Evolutionary conservation across 2,797 vertebrate species (phyloP).

Genomic region (Acanthopagrus latus): DNA sequence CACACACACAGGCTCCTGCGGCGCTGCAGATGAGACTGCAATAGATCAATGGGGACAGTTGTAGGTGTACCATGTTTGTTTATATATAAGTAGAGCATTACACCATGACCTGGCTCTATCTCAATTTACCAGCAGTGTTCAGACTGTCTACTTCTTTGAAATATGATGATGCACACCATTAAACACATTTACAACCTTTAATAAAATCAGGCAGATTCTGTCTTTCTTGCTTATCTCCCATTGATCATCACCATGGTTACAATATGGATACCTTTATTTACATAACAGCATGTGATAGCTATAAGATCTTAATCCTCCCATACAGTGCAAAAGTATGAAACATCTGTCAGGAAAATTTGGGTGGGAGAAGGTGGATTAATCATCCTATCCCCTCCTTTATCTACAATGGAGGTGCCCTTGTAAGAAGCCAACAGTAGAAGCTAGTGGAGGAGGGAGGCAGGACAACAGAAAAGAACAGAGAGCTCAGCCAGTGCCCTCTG

Average conservation of each 20-base stretch:
- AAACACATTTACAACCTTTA: conserved; percentile 46
- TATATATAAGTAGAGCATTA: not conserved
- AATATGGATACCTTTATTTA: conserved; percentile 34
- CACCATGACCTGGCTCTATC: not conserved
- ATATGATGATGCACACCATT: conserved; percentile 38
- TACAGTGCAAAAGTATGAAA: conserved; percentile 27
- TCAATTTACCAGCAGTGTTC: conserved; percentile 20
- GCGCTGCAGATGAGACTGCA: conserved; percentile 13
- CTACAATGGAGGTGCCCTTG: conserved; percentile 21
- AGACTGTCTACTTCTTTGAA: conserved; percentile 14
- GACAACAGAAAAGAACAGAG: too few relatives aligned
- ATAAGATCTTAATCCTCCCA: conserved; percentile 37
- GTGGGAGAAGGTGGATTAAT: conserved; percentile 11
- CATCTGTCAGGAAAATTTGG: conserved; percentile 10
- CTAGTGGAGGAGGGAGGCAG: not conserved
- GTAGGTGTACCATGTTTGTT: not conserved
- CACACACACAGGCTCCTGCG: not conserved
- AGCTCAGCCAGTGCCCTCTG: too few relatives aligned
- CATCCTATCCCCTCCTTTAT: not conserved
- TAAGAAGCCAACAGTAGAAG: not conserved
- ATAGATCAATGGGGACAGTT: not conserved
- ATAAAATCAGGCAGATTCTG: conserved; percentile 37
- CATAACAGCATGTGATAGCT: conserved; percentile 35
- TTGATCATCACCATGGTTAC: conserved; percentile 22
- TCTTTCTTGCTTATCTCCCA: conserved; percentile 15